Percentiles rank a stretch among this genome's conserved stretches.
These are phyloP conservation scores for Prionailurus bengalensis DNA, from an alignment of 2,113 vertebrate genomes.

Conservation along the genomic window DNA sequence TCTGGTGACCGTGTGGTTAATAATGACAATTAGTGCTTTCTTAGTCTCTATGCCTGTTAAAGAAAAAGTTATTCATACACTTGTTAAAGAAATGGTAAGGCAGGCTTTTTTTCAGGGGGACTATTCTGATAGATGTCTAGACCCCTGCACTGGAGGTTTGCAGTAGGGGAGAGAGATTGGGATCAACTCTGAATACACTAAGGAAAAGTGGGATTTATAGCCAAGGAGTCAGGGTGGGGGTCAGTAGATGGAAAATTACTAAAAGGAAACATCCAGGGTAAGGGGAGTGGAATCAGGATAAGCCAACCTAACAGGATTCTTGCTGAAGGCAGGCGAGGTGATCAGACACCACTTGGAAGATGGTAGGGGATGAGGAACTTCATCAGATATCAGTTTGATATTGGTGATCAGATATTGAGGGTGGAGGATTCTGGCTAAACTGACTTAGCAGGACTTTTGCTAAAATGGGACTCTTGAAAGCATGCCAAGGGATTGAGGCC, in stretches of 20 bases:
- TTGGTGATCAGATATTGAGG: neutral
- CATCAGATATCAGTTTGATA: neutral
- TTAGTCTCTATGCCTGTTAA: neutral
- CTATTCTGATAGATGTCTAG: rapidly evolving
- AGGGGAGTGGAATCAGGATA: neutral
- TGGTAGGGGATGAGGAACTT: neutral
- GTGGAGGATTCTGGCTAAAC: neutral
- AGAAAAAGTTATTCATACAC: neutral
- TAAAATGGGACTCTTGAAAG: neutral
- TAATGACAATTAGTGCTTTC: neutral
- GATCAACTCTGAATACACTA: neutral
- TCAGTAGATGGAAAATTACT: neutral
- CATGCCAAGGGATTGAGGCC: neutral
- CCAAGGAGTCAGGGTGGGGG: neutral
- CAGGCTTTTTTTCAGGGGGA: neutral
- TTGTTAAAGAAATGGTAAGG: neutral
- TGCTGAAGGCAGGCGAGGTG: neutral
- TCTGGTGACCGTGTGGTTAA: neutral
- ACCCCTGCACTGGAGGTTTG: neutral
- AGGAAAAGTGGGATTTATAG: neutral
- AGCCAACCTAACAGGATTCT: neutral
- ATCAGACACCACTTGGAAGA: neutral
- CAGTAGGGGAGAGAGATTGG: neutral
- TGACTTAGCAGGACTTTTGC: neutral
- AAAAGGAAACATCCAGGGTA: neutral